phyloP scores from a whole-genome alignment of 2,797 vertebrate species.

The Pelodytes ibericus region DNA sequence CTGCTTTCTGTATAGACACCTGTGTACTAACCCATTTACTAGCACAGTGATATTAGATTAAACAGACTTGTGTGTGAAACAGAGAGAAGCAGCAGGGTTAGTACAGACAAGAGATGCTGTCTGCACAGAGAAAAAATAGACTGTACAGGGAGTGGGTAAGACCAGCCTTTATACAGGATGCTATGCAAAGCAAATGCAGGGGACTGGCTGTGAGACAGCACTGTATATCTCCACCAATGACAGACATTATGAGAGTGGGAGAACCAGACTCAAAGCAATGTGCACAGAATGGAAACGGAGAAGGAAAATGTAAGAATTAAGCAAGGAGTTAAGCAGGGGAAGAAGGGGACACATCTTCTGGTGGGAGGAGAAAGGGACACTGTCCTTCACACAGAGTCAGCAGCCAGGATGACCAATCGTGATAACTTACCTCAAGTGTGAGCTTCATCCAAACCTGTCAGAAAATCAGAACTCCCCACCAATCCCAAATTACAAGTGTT shows the following conservation, averaged over 20 bases:
- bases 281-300: slow-evolving; percentile 30
- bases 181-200: neutral
- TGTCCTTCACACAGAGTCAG: no score
- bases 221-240: neutral
- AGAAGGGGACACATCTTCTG: slow-evolving; percentile 20
- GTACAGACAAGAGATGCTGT: neutral
- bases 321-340: slow-evolving; percentile 25
- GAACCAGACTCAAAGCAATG: slow-evolving; percentile 2
- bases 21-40: neutral
- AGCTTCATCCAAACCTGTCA: no score
- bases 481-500: no score
- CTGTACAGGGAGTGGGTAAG: neutral
- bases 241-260: neutral
- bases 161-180: neutral
- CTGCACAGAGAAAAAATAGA: neutral
- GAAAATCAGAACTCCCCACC: no score
- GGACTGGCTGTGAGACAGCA: neutral
- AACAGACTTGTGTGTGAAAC: slow-evolving; percentile 8
- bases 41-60: neutral
- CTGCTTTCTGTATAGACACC: neutral
- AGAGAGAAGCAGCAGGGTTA: slow-evolving; percentile 12
- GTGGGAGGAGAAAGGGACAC: neutral
- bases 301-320: slow-evolving; percentile 6
- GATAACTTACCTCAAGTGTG: neutral
- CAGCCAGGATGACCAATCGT: neutral